phyloP scores from a whole-genome alignment of 1,140 invertebrate genomes.

The Pseudobourletiella spinata region DNA sequence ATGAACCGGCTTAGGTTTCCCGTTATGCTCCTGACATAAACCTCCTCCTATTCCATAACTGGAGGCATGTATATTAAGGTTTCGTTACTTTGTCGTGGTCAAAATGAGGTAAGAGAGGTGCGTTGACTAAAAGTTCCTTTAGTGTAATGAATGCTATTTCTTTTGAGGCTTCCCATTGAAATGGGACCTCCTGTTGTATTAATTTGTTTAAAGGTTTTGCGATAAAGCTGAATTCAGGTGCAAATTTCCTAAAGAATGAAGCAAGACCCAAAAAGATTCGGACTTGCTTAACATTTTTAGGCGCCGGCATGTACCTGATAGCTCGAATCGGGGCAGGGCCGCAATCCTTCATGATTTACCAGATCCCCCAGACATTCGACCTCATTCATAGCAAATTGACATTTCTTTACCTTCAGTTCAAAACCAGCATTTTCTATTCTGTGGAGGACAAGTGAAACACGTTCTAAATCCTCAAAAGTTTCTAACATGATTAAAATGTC shows the following conservation, averaged over 20 bases:
- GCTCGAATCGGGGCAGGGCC: not conserved
- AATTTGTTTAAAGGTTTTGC: not conserved
- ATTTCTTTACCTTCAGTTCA: not conserved
- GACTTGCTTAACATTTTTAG: not conserved
- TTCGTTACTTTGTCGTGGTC: too few species aligned
- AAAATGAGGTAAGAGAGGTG: not conserved
- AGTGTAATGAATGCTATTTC: not conserved
- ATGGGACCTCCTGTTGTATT: not conserved
- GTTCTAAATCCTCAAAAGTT: not conserved
- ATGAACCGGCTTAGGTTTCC: not conserved
- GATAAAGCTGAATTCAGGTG: not conserved
- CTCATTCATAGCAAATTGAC: not conserved
- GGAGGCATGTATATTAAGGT: not conserved
- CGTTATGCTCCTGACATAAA: not conserved
- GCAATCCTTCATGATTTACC: not conserved
- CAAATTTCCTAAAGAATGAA: not conserved
- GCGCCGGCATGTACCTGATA: not conserved
- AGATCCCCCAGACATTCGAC: not conserved
- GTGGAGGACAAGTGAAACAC: not conserved
- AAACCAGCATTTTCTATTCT: not conserved
- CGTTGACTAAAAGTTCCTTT: not conserved
- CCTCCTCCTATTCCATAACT: not conserved
- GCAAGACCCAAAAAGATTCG: not conserved
- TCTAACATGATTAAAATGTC: not conserved
- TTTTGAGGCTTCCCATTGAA: not conserved